Percentiles rank a stretch among this genome's conserved stretches.
These are phyloP conservation scores for Halcyon chelicuti DNA, from an alignment of 2,797 vertebrate species.

Conservation along the genomic window DNA sequence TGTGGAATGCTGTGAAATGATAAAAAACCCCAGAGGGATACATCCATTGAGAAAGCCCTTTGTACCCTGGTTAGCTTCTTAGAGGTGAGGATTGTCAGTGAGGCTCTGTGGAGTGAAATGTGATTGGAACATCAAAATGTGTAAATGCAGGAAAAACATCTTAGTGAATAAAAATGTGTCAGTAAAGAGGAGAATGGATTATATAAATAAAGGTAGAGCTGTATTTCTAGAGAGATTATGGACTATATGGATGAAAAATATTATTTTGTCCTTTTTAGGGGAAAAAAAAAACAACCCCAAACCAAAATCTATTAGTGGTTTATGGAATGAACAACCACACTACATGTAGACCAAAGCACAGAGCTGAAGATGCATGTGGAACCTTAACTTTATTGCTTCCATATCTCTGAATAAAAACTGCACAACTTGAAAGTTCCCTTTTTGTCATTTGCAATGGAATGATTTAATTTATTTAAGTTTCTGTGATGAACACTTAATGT, in stretches of 20 bases:
- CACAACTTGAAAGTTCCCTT: slow-evolving; percentile 29
- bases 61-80: background rate
- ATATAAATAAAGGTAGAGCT: background rate
- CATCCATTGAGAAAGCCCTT: background rate
- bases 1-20: background rate
- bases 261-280: background rate
- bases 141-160: background rate
- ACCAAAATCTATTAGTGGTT: background rate
- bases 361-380: background rate
- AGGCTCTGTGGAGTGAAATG: background rate
- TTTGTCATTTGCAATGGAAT: slow-evolving; percentile 47
- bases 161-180: background rate
- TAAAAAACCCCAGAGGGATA: background rate
- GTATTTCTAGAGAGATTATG: background rate
- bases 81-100: accelerated
- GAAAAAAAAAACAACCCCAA: background rate
- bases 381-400: slow-evolving; percentile 58
- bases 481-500: slow-evolving; percentile 56
- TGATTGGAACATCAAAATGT: background rate
- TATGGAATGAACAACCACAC: background rate
- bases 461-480: slow-evolving; percentile 70
- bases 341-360: background rate
- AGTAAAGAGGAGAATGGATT: background rate
- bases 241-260: background rate
- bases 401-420: slow-evolving; percentile 32